Evolutionary conservation across 2,888 invertebrate genomes (phyloP).

Genomic region (Branchipolynoe longqiensis): DNA sequence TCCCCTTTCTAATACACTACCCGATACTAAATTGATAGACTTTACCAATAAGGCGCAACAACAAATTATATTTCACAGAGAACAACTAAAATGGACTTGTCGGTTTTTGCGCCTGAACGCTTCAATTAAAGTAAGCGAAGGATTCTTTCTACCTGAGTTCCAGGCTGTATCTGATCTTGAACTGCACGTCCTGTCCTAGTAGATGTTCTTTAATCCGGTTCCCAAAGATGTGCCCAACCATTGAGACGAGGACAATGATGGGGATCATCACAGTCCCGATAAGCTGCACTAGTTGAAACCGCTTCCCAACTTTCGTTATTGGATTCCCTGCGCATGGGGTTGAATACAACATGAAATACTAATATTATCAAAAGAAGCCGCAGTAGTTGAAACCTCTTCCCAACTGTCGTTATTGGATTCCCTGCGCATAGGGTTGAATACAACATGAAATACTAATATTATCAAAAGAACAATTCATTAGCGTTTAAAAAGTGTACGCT

Average conservation of each 20-base stretch:
- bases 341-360: no score
- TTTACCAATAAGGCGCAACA: no score
- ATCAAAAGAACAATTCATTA: no score
- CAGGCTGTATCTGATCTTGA: constrained; percentile 58
- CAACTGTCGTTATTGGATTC: constrained; percentile 73
- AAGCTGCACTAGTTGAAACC: constrained; percentile 75
- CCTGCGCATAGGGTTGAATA: constrained; percentile 67
- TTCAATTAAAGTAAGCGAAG: no score
- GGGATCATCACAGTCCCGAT: constrained; percentile 73
- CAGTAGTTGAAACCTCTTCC: constrained; percentile 74
- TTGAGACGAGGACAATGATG: constrained; percentile 71
- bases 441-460: no score
- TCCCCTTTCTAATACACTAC: no score
- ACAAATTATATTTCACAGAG: no score
- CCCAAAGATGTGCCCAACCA: constrained; percentile 72
- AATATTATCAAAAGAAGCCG: no score
- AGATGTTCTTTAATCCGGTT: constrained; percentile 46
- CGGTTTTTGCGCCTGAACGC: no score
- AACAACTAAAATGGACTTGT: no score
- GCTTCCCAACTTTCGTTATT: constrained; percentile 72
- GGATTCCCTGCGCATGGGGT: constrained; percentile 71
- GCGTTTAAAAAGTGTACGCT: no score
- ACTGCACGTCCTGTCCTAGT: constrained; percentile 43
- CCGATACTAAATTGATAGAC: no score
- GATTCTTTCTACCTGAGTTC: constrained; percentile 38